phyloP scores from a whole-genome alignment of 1,140 invertebrate genomes.

The Drosophila watanabei region DNA sequence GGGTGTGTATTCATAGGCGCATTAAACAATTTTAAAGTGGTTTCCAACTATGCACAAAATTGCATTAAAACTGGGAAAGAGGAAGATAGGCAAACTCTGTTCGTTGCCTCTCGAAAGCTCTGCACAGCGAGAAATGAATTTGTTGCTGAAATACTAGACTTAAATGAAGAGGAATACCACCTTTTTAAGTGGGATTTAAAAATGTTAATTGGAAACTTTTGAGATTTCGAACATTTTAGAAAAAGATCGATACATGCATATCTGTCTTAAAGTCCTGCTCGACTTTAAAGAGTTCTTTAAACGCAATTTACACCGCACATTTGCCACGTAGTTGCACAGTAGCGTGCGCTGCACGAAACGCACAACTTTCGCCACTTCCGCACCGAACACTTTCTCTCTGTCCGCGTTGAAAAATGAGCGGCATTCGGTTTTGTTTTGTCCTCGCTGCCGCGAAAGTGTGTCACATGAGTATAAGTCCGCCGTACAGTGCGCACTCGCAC shows the following conservation, averaged over 20 bases:
- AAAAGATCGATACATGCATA: neutral
- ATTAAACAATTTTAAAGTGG: conserved; percentile 64
- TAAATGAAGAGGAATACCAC: neutral
- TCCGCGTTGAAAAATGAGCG: conserved; percentile 69
- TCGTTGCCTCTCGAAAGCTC: conserved; percentile 12
- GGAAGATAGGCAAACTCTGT: conserved; percentile 11
- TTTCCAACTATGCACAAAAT: conserved; percentile 57
- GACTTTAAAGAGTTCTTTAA: conserved; percentile 46
- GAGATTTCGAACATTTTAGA: no score
- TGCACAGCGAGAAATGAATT: conserved; percentile 8
- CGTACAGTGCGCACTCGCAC: conserved; percentile 23
- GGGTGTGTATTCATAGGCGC: conserved; percentile 16
- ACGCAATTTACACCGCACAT: conserved; percentile 28
- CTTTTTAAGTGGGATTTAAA: neutral
- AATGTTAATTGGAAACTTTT: neutral
- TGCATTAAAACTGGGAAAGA: conserved; percentile 50
- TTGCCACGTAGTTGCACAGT: conserved; percentile 6
- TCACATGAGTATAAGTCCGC: conserved; percentile 52
- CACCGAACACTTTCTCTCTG: conserved; percentile 43
- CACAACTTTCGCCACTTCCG: conserved; percentile 62
- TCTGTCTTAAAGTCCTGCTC: conserved; percentile 20
- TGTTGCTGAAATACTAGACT: no score
- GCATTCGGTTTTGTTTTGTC: conserved; percentile 61
- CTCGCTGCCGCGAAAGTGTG: conserved; percentile 63
- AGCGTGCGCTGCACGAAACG: conserved; percentile 35